A percentile compares a stretch with the other conserved stretches of the same genome.
phyloP scores from a whole-genome alignment of 2,888 invertebrate genomes.

The Eilema caniola region DNA sequence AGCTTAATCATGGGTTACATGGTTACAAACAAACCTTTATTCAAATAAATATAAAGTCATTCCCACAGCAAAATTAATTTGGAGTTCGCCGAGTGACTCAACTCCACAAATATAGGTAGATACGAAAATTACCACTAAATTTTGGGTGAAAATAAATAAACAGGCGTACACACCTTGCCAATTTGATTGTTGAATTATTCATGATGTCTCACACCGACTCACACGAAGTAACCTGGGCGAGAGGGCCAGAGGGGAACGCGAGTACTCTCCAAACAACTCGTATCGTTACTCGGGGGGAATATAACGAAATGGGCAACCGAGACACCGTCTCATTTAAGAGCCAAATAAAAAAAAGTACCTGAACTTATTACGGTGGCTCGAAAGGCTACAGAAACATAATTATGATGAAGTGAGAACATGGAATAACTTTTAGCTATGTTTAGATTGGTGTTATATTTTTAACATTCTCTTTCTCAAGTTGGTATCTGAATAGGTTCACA shows the following conservation, averaged over 20 bases:
- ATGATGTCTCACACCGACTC: conserved; percentile 77
- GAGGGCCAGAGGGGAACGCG: conserved; percentile 57
- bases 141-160: conserved; percentile 81
- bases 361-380: conserved; percentile 62
- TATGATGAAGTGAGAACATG: conserved; percentile 57
- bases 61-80: conserved; percentile 49
- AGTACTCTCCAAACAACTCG: conserved; percentile 70
- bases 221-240: conserved; percentile 61
- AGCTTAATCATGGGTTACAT: no score
- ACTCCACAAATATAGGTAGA: conserved; percentile 55
- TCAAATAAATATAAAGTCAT: conserved; percentile 19
- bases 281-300: conserved; percentile 66
- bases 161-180: conserved; percentile 80
- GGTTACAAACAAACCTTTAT: background rate
- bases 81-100: conserved; percentile 45
- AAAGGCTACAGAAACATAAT: conserved; percentile 57
- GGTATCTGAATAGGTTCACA: background rate
- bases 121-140: conserved; percentile 75
- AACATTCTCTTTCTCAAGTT: background rate
- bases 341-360: conserved; percentile 66
- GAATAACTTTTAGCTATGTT: conserved; percentile 33
- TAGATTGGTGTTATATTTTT: background rate
- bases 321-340: conserved; percentile 68
- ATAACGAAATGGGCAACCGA: conserved; percentile 77
- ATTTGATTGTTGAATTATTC: conserved; percentile 86